Evolutionary conservation across 2,113 vertebrate species (phyloP).

Genomic region (Catharus minimus): DNA sequence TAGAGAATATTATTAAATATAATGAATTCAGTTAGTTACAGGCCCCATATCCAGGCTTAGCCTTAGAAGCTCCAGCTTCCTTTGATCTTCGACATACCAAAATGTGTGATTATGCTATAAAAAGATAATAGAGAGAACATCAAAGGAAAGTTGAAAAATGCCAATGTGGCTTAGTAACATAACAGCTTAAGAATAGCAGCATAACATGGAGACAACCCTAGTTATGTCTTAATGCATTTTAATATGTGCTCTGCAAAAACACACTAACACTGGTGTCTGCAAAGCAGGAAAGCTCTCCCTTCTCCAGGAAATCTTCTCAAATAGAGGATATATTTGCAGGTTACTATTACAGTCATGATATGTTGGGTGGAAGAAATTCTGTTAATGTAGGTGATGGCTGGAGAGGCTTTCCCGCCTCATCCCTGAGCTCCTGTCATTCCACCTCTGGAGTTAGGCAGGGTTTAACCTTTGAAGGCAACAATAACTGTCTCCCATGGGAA

Average conservation of each 20-base stretch:
- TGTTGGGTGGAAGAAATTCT: background rate
- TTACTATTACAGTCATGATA: background rate
- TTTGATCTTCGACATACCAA: slow-evolving; percentile 71
- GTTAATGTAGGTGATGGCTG: background rate
- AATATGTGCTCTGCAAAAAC: slow-evolving; percentile 49
- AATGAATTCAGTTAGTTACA: slow-evolving; percentile 76
- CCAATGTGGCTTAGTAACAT: slow-evolving; percentile 66
- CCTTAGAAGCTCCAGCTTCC: slow-evolving; percentile 70
- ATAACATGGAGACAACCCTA: slow-evolving; percentile 70
- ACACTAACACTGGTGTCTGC: background rate
- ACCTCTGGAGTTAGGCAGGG: background rate
- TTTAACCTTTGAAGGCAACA: slow-evolving; percentile 61
- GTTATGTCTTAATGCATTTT: slow-evolving; percentile 72
- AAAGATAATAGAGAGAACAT: slow-evolving; percentile 71
- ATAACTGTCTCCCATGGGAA: slow-evolving; percentile 28
- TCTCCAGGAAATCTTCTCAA: background rate
- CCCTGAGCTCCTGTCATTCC: slow-evolving; percentile 31
- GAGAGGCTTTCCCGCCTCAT: background rate
- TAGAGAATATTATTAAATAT: slow-evolving; percentile 73
- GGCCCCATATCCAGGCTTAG: slow-evolving; percentile 61
- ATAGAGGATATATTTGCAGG: background rate
- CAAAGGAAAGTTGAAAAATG: slow-evolving; percentile 60
- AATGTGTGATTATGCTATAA: slow-evolving; percentile 74
- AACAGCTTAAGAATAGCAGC: slow-evolving; percentile 70
- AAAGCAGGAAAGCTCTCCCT: background rate